These are phyloP conservation scores for Biston stratarius DNA, from an alignment of 2,888 invertebrate genomes.

Conservation along the genomic window DNA sequence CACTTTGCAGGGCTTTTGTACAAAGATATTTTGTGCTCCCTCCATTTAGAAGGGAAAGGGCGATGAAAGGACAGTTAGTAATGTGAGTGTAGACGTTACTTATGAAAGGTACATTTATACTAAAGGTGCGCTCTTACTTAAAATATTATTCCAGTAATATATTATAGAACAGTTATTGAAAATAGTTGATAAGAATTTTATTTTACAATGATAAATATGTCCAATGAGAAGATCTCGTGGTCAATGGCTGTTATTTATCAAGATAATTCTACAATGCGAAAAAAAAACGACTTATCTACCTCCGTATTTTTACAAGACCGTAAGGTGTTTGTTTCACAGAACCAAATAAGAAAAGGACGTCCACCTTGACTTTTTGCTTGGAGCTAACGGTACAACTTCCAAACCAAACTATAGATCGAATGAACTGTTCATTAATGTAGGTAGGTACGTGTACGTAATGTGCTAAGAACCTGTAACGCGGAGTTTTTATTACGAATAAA, in stretches of 20 bases:
- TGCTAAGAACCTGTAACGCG: no score
- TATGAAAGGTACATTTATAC: background rate
- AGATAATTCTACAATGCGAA: no score
- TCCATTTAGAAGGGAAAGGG: constrained; percentile 54
- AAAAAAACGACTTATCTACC: no score
- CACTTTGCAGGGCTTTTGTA: constrained; percentile 40
- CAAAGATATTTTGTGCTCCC: constrained; percentile 43
- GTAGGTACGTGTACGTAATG: background rate
- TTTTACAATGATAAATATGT: no score
- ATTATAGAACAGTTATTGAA: no score
- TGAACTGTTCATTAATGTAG: background rate
- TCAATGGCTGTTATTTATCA: no score
- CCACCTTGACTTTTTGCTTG: background rate
- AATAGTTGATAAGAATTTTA: no score
- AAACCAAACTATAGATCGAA: background rate
- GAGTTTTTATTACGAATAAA: background rate
- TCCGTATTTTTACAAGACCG: no score
- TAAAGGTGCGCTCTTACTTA: background rate
- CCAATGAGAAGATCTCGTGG: no score
- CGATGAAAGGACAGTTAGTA: constrained; percentile 48
- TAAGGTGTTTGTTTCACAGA: background rate
- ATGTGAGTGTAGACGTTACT: background rate
- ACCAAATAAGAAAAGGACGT: background rate
- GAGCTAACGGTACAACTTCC: background rate
- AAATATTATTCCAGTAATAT: no score